Conservation (phyloP, 2,888 invertebrate species). For the Nasonia oneida region DNA sequence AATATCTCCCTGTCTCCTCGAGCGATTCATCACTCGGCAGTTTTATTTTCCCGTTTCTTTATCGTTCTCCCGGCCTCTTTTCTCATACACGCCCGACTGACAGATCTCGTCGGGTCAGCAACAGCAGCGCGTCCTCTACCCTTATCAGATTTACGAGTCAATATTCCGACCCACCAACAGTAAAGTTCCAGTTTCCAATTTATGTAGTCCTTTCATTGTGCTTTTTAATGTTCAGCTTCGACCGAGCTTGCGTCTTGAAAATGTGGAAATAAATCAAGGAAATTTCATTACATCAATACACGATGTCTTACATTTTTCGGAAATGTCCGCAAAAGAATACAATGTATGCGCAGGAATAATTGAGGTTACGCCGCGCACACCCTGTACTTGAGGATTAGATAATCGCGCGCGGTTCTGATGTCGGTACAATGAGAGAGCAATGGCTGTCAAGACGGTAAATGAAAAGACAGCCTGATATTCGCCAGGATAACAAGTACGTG, state of each 20-base stretch:
- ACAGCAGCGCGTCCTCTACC: background rate
- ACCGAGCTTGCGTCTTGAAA: background rate
- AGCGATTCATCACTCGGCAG: background rate
- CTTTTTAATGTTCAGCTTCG: background rate
- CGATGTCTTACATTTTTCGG: too few relatives aligned
- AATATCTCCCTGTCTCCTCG: background rate
- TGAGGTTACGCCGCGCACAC: too few relatives aligned
- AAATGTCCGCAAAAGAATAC: too few relatives aligned
- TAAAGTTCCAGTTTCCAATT: background rate
- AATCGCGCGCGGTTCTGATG: too few relatives aligned
- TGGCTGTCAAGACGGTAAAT: too few relatives aligned
- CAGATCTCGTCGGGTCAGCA: background rate
- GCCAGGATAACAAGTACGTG: too few relatives aligned
- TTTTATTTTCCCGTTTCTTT: slow-evolving; percentile 1
- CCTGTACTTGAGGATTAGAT: too few relatives aligned
- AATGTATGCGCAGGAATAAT: too few relatives aligned
- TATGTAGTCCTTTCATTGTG: background rate
- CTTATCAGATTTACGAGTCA: background rate
- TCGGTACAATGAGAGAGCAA: too few relatives aligned
- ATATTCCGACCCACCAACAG: background rate
- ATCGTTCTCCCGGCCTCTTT: background rate
- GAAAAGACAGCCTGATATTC: too few relatives aligned
- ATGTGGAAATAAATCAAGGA: too few relatives aligned
- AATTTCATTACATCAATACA: too few relatives aligned
- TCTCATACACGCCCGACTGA: background rate